Conservation (phyloP, 2,888 invertebrate genomes). For the Napeogenes sylphis region DNA sequence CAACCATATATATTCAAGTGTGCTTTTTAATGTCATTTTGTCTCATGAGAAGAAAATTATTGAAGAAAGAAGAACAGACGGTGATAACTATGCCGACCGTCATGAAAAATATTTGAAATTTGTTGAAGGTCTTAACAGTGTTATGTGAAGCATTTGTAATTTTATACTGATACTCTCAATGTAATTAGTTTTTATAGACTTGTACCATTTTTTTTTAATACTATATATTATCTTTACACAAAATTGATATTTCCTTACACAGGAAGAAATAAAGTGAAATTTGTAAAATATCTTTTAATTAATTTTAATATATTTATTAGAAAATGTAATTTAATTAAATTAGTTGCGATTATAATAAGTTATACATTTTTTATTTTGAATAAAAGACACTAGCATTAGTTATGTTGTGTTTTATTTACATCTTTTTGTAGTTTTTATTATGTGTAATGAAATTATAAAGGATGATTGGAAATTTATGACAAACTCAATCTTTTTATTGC, state of each 20-base stretch:
- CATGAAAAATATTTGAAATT: constrained; percentile 76
- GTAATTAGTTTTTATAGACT: constrained; percentile 1
- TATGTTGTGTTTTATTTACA: constrained; percentile 6
- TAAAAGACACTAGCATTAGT: constrained; percentile 13
- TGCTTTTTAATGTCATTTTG: constrained; percentile 66
- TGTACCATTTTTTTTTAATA: neutral
- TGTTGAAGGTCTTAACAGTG: constrained; percentile 66
- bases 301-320: too few species aligned
- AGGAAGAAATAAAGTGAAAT: too few species aligned
- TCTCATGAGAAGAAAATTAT: constrained; percentile 69
- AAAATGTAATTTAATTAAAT: constrained; percentile 8
- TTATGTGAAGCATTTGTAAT: constrained; percentile 35
- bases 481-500: too few species aligned
- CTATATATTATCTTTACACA: neutral
- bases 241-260: too few species aligned
- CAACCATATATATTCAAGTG: constrained; percentile 63
- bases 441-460: too few species aligned
- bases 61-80: constrained; percentile 52
- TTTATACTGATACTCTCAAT: constrained; percentile 18
- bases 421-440: neutral
- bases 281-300: too few species aligned
- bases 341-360: neutral
- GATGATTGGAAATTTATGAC: too few species aligned
- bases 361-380: constrained; percentile 8
- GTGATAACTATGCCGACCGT: constrained; percentile 67